These are phyloP conservation scores for Rattus norvegicus DNA, from an alignment of 2,113 vertebrate genomes.

Conservation along the genomic window GRCr8 NC_086019.1:165181001-165181500, in stretches of 20 bases:
- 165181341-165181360: not conserved
- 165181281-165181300: not conserved
- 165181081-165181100: too few species aligned
- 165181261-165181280: not conserved
- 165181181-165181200: not conserved
- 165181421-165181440: not conserved
- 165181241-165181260: not conserved
- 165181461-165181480: slow-evolving; percentile 22
- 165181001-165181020: too few species aligned
- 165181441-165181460: not conserved
- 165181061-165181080: too few species aligned
- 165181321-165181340: not conserved
- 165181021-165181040: too few species aligned
- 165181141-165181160: not conserved
- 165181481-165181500: not conserved
- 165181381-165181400: not conserved
- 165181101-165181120: too few species aligned
- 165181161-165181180: not conserved
- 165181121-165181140: slow-evolving; percentile 45
- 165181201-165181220: not conserved
- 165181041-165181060: too few species aligned
- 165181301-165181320: too few species aligned
- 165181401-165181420: not conserved
- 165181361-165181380: not conserved
- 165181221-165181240: not conserved